Percentiles rank a stretch among this genome's conserved stretches.
Evolutionary conservation across 2,888 invertebrate genomes (phyloP).

Genomic region (Escarpia spicata): DNA sequence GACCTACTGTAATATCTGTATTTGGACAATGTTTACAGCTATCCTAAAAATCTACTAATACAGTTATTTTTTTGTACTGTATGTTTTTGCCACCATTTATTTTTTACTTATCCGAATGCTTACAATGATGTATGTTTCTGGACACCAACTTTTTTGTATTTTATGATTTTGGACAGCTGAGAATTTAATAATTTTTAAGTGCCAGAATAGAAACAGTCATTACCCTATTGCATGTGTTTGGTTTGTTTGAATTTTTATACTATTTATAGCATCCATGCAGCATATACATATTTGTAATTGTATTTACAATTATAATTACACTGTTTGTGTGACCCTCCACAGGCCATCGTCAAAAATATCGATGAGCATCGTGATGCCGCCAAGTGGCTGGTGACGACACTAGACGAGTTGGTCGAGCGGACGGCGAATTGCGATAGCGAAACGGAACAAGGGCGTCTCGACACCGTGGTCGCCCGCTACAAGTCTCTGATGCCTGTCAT

Average conservation of each 20-base stretch:
- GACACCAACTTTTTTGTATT: too few species aligned
- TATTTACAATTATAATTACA: background rate
- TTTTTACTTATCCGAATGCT: too few species aligned
- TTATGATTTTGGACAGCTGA: too few species aligned
- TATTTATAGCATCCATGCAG: background rate
- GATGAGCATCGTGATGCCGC: constrained; percentile 91
- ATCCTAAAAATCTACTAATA: too few species aligned
- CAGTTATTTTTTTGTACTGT: too few species aligned
- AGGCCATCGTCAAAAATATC: constrained; percentile 91
- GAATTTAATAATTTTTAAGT: too few species aligned
- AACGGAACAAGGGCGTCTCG: constrained; percentile 83
- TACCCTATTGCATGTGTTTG: too few species aligned
- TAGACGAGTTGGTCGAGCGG: constrained; percentile 86
- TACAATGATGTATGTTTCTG: too few species aligned
- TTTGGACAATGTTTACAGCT: too few species aligned
- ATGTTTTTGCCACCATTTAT: too few species aligned
- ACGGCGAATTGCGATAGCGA: constrained; percentile 83
- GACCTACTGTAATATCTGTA: background rate
- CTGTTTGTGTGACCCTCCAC: constrained; percentile 37
- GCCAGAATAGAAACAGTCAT: too few species aligned
- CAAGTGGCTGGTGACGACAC: constrained; percentile 92
- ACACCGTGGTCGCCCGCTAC: constrained; percentile 84
- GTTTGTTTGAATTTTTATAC: background rate
- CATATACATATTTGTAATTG: too few species aligned
- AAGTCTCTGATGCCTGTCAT: constrained; percentile 82